Evolutionary conservation across 2,113 vertebrate species (phyloP), one percentile per base, ranked within the genome.

Genomic region (Triplophysa dalaica): DNA sequence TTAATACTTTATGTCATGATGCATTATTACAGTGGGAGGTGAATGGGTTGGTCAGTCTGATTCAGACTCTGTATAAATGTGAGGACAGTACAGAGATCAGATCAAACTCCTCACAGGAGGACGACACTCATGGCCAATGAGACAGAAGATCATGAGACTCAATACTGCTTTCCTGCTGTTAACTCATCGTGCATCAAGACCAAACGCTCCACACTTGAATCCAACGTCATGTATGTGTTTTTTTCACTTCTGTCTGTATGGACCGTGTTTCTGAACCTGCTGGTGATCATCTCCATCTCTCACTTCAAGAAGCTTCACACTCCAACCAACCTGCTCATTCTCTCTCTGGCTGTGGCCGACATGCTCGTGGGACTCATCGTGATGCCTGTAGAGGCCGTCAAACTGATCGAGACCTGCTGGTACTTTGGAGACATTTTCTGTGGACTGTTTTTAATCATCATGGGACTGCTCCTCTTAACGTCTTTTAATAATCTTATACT

Each of bases 341-440:
- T 91, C 69, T 91, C 91, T 48, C 82, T 92, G 83, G 88, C 89
- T 66, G 14, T 82, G 41, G 84, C 85, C 0, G 90, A 92, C 82
- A 67, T 91, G 58, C 83, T 89, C 0, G 79, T 87, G 0, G 90
- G 89, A 62, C 70, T 89, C 70, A 38, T 94, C 73, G 33, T 95
- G 76, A 95, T 95, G 93, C 94, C 95, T 8, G 92, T 91, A 43
- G 94, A 88, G 4, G 78, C 22, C 0, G 7, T 81, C 0, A 64
- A 68, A 0, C 58, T 86, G 10, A 80, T 79, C 41, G 82, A 84
- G 63, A 66, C 50, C 8, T 92, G 89, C 73, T 92, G 91, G 90
- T 62, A 86, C 43, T 81, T 89, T 60, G 88, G 86, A 0, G 65
- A 87, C 0, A 4, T 78, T 58, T 70, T 85, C 22, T 91, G 89